Evolutionary conservation across 2,113 vertebrate species (phyloP).

Genomic region (Oriolus oriolus): DNA sequence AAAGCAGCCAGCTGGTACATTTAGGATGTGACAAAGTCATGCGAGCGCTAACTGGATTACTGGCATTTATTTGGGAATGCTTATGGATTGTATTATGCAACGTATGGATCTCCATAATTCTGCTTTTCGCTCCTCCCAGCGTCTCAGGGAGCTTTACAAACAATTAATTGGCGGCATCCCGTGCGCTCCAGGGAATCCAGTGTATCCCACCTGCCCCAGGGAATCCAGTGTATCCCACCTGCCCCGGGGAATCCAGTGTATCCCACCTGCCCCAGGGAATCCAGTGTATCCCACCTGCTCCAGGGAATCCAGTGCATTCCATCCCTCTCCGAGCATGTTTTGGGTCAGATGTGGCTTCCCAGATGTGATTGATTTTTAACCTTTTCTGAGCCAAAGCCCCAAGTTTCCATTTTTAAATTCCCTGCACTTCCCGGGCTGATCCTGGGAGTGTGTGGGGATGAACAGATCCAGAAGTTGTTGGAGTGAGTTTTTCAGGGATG

Average conservation of each 20-base stretch:
- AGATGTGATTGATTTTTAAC: neutral
- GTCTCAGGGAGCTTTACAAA: neutral
- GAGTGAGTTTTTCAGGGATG: neutral
- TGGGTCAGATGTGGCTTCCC: neutral
- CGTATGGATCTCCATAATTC: slow-evolving; percentile 29
- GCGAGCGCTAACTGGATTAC: slow-evolving; percentile 36
- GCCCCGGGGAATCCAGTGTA: neutral
- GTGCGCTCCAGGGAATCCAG: neutral
- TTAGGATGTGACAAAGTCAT: slow-evolving; percentile 10
- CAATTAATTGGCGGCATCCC: neutral
- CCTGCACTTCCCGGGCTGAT: neutral
- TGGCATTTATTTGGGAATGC: slow-evolving; percentile 39
- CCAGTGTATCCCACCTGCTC: neutral
- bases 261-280: neutral
- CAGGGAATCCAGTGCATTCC: neutral
- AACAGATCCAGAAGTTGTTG: accelerated
- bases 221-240: neutral
- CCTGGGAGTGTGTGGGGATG: neutral
- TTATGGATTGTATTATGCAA: slow-evolving; percentile 41
- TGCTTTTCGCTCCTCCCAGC: neutral
- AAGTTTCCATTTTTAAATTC: neutral
- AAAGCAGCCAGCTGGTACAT: slow-evolving; percentile 46
- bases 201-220: neutral
- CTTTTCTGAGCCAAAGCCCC: neutral
- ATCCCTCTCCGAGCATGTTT: accelerated